Conservation (phyloP, 2,888 invertebrate genomes). For the Antitype chi region DNA sequence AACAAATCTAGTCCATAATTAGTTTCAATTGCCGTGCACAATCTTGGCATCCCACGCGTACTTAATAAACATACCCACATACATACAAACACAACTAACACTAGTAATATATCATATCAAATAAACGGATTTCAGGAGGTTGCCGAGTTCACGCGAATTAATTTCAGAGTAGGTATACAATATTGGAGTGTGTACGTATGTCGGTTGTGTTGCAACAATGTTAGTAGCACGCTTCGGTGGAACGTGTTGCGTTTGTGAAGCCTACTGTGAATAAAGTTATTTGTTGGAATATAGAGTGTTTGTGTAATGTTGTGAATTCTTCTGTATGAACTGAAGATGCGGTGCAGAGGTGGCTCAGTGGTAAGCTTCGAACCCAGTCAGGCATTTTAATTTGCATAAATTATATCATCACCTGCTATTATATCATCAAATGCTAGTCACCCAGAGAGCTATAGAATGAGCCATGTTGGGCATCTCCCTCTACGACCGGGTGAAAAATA, state of each 20-base stretch:
- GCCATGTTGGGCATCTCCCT: too few relatives aligned
- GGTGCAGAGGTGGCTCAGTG: too few relatives aligned
- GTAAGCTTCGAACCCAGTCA: too few relatives aligned
- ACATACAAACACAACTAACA: conserved; percentile 27
- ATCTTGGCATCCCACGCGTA: conserved; percentile 43
- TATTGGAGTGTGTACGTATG: conserved; percentile 34
- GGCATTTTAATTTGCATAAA: too few relatives aligned
- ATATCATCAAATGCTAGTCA: too few relatives aligned
- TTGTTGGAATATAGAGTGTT: conserved; percentile 15
- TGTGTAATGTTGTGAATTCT: conserved; percentile 3
- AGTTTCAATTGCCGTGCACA: conserved; percentile 39
- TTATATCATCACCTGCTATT: too few relatives aligned
- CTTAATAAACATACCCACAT: conserved; percentile 34
- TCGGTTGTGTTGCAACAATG: conserved; percentile 41
- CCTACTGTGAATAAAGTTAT: conserved; percentile 33
- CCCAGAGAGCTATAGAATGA: too few relatives aligned
- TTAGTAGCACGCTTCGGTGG: conserved; percentile 13
- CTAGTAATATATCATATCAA: conserved; percentile 56
- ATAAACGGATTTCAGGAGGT: conserved; percentile 61
- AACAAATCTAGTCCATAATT: conserved; percentile 35
- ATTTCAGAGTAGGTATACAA: conserved; percentile 42
- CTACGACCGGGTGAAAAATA: too few relatives aligned
- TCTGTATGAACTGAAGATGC: neutral
- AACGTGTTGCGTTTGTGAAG: conserved; percentile 42
- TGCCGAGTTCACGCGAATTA: conserved; percentile 59